Percentiles rank a stretch among this genome's conserved stretches.
Conservation (phyloP, 2,797 vertebrate species). For the Octomys mimax region DNA sequence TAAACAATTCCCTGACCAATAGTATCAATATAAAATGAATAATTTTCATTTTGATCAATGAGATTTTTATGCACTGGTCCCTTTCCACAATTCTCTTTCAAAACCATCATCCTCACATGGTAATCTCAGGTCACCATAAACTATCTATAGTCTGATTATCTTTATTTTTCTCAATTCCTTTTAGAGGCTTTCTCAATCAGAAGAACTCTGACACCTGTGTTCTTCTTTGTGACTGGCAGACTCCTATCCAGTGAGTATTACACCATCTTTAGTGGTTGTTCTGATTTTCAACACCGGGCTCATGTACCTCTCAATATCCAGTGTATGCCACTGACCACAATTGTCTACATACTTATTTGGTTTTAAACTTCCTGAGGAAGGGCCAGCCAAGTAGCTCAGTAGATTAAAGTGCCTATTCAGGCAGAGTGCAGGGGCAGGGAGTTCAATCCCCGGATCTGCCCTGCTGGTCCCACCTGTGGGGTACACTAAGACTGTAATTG, state of each 20-base stretch:
- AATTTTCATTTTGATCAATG: background rate
- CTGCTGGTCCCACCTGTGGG: no score
- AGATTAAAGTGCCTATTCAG: no score
- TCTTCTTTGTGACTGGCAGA: background rate
- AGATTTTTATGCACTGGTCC: background rate
- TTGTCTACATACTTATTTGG: background rate
- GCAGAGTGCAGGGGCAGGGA: no score
- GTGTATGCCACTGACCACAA: background rate
- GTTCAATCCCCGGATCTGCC: no score
- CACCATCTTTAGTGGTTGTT: background rate
- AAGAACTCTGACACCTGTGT: background rate
- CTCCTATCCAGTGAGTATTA: background rate
- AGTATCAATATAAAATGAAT: background rate
- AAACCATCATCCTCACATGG: background rate
- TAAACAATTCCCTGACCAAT: background rate
- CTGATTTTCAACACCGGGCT: background rate
- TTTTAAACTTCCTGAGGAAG: constrained; percentile 37
- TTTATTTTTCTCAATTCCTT: background rate
- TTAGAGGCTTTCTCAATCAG: background rate
- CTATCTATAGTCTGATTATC: background rate
- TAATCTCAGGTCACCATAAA: background rate
- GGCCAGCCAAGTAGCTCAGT: no score
- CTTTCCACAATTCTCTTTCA: background rate
- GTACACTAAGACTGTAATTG: no score
- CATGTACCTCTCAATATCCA: background rate